A percentile compares a stretch with the other conserved stretches of the same genome.
These are phyloP conservation scores for Neria commutata DNA, from an alignment of 2,888 invertebrate species.

Conservation along the genomic window DNA sequence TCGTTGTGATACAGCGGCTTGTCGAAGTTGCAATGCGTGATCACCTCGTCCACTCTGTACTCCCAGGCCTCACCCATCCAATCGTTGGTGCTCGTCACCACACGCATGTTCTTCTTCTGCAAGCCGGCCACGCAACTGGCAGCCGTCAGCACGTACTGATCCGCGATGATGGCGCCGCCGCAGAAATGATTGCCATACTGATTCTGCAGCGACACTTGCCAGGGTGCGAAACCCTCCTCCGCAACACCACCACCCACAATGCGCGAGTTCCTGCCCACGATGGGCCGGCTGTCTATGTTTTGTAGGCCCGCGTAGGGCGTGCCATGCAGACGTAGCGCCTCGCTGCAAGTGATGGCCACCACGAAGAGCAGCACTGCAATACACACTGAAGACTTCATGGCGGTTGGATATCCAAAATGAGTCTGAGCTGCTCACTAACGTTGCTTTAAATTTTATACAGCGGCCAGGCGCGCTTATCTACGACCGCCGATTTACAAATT, in stretches of 20 bases:
- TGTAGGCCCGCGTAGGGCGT: constrained; percentile 31
- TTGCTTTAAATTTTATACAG: constrained; percentile 35
- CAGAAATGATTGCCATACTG: constrained; percentile 54
- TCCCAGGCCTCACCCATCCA: constrained; percentile 43
- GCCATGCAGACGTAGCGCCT: constrained; percentile 34
- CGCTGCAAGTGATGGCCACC: background rate
- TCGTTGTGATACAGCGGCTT: constrained; percentile 65
- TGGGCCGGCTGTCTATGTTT: background rate
- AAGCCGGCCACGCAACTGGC: constrained; percentile 56
- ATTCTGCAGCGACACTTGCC: constrained; percentile 57
- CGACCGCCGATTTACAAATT: no score
- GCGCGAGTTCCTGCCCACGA: constrained; percentile 25
- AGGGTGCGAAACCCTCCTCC: constrained; percentile 46
- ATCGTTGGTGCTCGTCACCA: constrained; percentile 54
- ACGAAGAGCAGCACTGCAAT: constrained; percentile 20
- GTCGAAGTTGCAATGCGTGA: constrained; percentile 52
- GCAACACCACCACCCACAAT: constrained; percentile 49
- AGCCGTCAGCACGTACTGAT: constrained; percentile 54
- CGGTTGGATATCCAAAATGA: constrained; percentile 24
- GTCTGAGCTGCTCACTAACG: constrained; percentile 33
- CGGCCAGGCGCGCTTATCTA: no score
- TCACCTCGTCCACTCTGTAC: constrained; percentile 46
- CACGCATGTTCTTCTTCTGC: constrained; percentile 40
- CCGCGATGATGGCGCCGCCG: constrained; percentile 53
- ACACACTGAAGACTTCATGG: constrained; percentile 30